These are phyloP conservation scores for Brachymystax lenok DNA, from an alignment of 2,797 vertebrate genomes.

Conservation along the genomic window DNA sequence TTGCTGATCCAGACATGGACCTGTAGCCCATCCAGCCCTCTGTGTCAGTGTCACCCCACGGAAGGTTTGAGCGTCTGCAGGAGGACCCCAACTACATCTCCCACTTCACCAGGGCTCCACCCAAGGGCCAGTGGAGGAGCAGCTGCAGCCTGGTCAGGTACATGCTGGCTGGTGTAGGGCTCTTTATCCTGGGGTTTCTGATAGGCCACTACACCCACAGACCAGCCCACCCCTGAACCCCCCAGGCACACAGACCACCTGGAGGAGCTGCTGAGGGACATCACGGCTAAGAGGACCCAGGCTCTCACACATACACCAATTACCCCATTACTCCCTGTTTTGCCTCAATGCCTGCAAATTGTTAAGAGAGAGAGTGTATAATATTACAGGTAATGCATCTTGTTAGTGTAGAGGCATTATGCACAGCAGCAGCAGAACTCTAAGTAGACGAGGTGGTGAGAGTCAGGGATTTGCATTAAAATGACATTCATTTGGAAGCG, in stretches of 20 bases:
- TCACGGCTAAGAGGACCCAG: slow-evolving; percentile 85
- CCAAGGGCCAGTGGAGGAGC: slow-evolving; percentile 76
- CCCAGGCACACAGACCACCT: slow-evolving; percentile 67
- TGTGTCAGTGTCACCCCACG: slow-evolving; percentile 85
- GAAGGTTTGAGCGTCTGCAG: slow-evolving; percentile 90
- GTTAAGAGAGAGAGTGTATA: neutral
- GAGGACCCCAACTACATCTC: slow-evolving; percentile 87
- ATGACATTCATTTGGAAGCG: neutral
- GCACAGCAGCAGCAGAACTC: no score
- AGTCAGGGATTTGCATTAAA: neutral
- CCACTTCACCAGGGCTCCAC: slow-evolving; percentile 76
- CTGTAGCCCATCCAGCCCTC: slow-evolving; percentile 81
- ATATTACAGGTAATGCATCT: neutral
- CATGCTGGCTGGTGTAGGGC: slow-evolving; percentile 71
- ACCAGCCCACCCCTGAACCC: slow-evolving; percentile 51
- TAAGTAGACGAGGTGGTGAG: neutral
- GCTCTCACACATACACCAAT: slow-evolving; percentile 70
- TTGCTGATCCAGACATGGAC: slow-evolving; percentile 60
- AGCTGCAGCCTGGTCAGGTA: slow-evolving; percentile 78
- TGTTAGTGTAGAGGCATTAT: neutral
- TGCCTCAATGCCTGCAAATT: neutral
- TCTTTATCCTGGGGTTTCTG: slow-evolving; percentile 87
- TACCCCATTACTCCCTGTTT: neutral
- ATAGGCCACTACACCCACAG: slow-evolving; percentile 82
- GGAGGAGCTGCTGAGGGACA: slow-evolving; percentile 80